Evolutionary conservation across 2,797 vertebrate genomes (phyloP).

Genomic region (Sebastes itinus): DNA sequence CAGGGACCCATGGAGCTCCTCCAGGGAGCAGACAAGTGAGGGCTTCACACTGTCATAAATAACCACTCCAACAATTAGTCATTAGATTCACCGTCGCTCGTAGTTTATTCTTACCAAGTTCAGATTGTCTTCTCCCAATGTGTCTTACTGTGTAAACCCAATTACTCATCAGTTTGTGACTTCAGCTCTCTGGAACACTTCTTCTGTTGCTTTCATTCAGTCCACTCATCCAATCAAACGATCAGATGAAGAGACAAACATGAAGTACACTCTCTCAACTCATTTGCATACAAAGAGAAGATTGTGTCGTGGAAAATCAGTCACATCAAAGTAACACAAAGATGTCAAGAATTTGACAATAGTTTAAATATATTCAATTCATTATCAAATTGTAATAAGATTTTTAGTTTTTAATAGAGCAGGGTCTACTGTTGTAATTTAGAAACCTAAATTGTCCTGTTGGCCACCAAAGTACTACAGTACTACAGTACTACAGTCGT

Average conservation of each 20-base stretch:
- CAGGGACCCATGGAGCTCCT: constrained; percentile 49
- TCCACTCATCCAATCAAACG: not conserved
- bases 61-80: not conserved
- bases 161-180: not conserved
- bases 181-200: not conserved
- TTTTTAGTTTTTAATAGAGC: not conserved
- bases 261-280: not conserved
- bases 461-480: not conserved
- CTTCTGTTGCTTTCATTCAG: not conserved
- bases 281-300: not conserved
- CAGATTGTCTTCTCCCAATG: not conserved
- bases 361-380: too few species aligned
- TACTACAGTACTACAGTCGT: too few species aligned
- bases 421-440: too few species aligned
- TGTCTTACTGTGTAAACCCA: not conserved
- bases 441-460: not conserved
- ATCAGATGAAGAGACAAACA: not conserved
- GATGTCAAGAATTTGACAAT: not conserved
- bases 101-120: not conserved
- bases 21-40: constrained; percentile 72
- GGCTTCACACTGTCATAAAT: not conserved
- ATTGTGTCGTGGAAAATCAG: not conserved
- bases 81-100: not conserved
- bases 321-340: not conserved
- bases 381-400: not conserved